Conservation (phyloP, 2,888 invertebrate genomes). For the Trachelus stipa region DNA sequence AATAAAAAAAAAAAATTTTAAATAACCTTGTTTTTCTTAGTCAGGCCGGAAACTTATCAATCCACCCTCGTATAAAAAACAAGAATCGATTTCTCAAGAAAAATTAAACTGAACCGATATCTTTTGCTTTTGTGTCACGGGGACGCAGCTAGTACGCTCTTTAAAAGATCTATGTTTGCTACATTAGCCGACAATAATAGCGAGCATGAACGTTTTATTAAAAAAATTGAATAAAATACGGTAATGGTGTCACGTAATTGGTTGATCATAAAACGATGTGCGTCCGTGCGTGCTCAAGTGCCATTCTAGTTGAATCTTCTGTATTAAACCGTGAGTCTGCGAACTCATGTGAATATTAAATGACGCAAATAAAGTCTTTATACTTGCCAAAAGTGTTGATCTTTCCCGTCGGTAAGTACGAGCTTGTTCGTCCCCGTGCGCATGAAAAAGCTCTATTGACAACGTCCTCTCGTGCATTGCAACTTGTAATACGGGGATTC, state of each 20-base stretch:
- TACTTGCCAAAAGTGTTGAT: slow-evolving; percentile 36
- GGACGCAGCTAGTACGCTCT: background rate
- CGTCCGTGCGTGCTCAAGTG: background rate
- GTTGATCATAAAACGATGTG: background rate
- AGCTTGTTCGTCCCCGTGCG: background rate
- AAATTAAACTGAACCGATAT: background rate
- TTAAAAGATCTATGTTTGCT: background rate
- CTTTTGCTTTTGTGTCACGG: background rate
- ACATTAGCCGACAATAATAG: background rate
- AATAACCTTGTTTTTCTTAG: too few species aligned
- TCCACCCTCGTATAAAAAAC: background rate
- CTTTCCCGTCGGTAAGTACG: slow-evolving; percentile 28
- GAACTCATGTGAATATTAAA: slow-evolving; percentile 1
- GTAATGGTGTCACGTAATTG: background rate
- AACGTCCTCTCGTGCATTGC: background rate
- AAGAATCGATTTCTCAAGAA: background rate
- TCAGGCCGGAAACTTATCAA: too few species aligned
- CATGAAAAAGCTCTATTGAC: background rate
- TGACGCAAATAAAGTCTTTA: slow-evolving; percentile 38
- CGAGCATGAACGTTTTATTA: background rate
- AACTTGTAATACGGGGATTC: background rate
- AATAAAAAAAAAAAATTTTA: too few species aligned
- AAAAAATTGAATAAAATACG: background rate
- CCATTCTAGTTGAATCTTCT: background rate
- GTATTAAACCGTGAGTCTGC: background rate